Evolutionary conservation across 2,797 vertebrate genomes (phyloP).

Genomic region (Pogoniulus pusillus): DNA sequence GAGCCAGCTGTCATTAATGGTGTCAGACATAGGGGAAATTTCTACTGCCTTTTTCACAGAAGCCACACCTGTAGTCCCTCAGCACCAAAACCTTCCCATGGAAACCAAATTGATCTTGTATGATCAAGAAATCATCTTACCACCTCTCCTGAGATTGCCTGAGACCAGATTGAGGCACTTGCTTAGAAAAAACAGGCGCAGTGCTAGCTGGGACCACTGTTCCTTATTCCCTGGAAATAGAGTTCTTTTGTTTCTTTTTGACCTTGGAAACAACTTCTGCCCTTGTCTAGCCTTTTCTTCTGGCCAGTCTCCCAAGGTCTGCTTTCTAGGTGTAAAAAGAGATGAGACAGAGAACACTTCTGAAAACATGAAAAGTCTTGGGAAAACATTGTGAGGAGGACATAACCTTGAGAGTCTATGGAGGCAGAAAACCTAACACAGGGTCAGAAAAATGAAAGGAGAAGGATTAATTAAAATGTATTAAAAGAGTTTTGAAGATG

Average conservation of each 20-base stretch:
- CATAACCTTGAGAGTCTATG: not conserved
- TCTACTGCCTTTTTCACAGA: not conserved
- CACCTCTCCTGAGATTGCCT: not conserved
- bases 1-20: not conserved
- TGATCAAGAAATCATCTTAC: too few species aligned
- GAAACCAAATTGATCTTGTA: too few species aligned
- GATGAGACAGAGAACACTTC: not conserved
- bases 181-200: not conserved
- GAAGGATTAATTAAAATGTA: conserved; percentile 53
- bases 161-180: not conserved
- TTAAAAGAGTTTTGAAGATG: conserved; percentile 19
- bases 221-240: not conserved
- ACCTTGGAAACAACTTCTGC: conserved; percentile 3
- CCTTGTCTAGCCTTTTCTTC: not conserved
- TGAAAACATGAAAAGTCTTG: not conserved
- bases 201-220: not conserved
- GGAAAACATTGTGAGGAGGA: not conserved
- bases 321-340: not conserved
- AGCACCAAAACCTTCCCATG: not conserved
- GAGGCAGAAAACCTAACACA: not conserved
- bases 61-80: not conserved
- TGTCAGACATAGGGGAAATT: not conserved
- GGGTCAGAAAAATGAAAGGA: not conserved
- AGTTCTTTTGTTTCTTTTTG: not conserved
- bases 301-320: not conserved